phyloP scores from a whole-genome alignment of 2,797 vertebrate species.

The Ptychobarbus kaznakovi region DNA sequence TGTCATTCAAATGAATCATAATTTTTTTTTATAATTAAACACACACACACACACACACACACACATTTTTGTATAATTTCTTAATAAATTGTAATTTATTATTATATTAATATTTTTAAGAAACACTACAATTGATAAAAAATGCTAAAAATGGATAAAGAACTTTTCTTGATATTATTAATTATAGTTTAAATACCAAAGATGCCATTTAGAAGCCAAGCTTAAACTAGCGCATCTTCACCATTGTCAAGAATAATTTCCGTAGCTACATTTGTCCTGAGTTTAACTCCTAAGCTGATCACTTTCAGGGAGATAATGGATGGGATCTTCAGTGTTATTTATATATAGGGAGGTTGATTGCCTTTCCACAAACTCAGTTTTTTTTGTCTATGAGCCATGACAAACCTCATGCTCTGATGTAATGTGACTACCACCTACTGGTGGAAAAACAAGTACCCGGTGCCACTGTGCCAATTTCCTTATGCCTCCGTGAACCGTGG shows the following conservation, averaged over 20 bases:
- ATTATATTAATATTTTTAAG: neutral
- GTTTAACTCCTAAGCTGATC: slow-evolving; percentile 49
- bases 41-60: too few relatives aligned
- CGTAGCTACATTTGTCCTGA: slow-evolving; percentile 13
- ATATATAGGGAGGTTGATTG: slow-evolving; percentile 31
- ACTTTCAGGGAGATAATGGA: slow-evolving; percentile 40
- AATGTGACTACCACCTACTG: slow-evolving; percentile 73
- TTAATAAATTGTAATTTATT: neutral
- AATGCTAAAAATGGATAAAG: neutral
- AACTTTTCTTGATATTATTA: neutral
- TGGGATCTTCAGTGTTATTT: slow-evolving; percentile 20
- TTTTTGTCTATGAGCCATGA: slow-evolving; percentile 6
- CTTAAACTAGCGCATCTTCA: neutral
- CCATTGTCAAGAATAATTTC: slow-evolving; percentile 36
- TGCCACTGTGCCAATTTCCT: slow-evolving; percentile 29
- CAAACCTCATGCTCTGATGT: slow-evolving; percentile 59
- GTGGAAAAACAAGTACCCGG: slow-evolving; percentile 57
- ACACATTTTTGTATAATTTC: neutral
- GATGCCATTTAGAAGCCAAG: neutral
- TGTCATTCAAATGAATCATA: too few relatives aligned
- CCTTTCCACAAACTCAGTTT: slow-evolving; percentile 40
- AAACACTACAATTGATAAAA: neutral
- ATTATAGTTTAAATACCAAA: neutral
- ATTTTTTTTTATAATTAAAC: neutral
- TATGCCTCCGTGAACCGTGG: slow-evolving; percentile 16